Percentiles rank a stretch among this genome's conserved stretches.
Conservation (phyloP, 2,888 invertebrate species). For the Eristalinus sepulchralis region DNA sequence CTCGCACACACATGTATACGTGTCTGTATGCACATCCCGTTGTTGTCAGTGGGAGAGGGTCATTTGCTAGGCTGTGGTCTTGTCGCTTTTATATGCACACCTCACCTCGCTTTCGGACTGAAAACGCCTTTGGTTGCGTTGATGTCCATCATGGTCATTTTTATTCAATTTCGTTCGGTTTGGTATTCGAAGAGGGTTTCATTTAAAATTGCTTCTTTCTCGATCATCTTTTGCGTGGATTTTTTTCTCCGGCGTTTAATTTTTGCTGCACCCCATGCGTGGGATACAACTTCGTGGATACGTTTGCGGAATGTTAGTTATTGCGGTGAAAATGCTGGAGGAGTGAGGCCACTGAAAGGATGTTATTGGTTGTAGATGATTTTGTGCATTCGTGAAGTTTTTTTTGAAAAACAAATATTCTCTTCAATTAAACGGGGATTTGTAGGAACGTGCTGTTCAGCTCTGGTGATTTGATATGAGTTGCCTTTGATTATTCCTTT, state of each 20-base stretch:
- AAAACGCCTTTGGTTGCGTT: constrained; percentile 35
- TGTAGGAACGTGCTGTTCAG: background rate
- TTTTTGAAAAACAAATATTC: background rate
- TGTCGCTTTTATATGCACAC: constrained; percentile 38
- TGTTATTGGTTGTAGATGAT: constrained; percentile 13
- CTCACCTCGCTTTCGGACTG: constrained; percentile 26
- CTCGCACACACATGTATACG: background rate
- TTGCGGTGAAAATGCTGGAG: background rate
- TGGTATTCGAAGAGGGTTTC: constrained; percentile 17
- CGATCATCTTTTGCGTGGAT: background rate
- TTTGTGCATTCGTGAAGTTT: background rate
- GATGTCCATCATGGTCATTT: constrained; percentile 30
- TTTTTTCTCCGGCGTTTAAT: background rate
- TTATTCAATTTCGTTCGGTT: constrained; percentile 51
- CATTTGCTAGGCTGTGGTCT: constrained; percentile 25
- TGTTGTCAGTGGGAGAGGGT: background rate
- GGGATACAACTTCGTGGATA: background rate
- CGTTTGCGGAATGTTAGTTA: background rate
- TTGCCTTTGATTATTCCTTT: background rate
- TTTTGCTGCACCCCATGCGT: background rate
- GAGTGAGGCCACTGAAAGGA: background rate
- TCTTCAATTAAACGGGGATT: background rate
- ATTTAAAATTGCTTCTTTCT: constrained; percentile 35
- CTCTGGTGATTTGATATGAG: background rate
- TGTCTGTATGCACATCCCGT: background rate